A percentile compares a stretch with the other conserved stretches of the same genome.
phyloP scores from a whole-genome alignment of 2,113 vertebrate species.

The Lucifuga dentata region DNA sequence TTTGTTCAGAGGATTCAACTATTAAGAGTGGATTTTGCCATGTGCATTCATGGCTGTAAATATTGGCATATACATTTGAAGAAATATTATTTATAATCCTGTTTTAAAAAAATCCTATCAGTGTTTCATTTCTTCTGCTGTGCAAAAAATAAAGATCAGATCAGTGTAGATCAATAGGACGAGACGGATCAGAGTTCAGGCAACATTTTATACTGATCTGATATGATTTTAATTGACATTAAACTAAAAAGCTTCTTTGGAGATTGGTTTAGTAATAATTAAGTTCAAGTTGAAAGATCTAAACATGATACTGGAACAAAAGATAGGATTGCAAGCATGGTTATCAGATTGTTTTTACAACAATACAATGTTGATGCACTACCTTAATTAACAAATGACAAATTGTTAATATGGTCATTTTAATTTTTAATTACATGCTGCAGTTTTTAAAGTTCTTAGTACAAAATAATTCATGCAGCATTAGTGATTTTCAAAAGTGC shows the following conservation, averaged over 20 bases:
- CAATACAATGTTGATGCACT: background rate
- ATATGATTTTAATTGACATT: conserved; percentile 13
- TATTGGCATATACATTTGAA: background rate
- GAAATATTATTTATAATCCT: background rate
- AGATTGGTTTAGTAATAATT: background rate
- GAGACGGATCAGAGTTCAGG: background rate
- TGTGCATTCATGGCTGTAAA: background rate
- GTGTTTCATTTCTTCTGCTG: no score
- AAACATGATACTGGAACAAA: background rate
- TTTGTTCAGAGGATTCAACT: conserved; percentile 1
- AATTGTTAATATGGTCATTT: conserved; percentile 23
- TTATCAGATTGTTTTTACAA: background rate
- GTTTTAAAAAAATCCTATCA: no score
- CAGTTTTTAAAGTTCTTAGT: conserved; percentile 73
- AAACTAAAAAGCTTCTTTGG: background rate
- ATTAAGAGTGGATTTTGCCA: conserved; percentile 4
- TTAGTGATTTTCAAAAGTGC: conserved; percentile 79
- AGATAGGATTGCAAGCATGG: background rate
- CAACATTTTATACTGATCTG: conserved; percentile 4
- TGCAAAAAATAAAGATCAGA: conserved; percentile 7
- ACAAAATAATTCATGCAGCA: conserved; percentile 85
- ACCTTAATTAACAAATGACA: conserved; percentile 48
- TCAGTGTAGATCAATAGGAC: conserved; percentile 1
- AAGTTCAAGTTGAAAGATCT: background rate
- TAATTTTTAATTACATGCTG: conserved; percentile 76